phyloP scores from a whole-genome alignment of 2,888 invertebrate species.

The Argyra leucocephala region DNA sequence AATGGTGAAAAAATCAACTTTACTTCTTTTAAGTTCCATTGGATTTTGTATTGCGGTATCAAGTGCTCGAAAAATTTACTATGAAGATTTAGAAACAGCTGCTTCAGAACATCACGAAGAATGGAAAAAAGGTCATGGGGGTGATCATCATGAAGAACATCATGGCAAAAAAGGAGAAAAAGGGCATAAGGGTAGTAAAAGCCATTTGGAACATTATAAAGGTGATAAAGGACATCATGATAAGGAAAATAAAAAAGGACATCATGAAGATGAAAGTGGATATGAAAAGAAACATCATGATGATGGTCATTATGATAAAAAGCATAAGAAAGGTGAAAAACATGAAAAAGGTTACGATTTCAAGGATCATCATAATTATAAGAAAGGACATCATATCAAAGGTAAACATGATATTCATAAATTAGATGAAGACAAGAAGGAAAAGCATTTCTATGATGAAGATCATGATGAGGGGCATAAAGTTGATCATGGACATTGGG shows the following conservation, averaged over 20 bases:
- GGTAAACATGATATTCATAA: conserved; percentile 80
- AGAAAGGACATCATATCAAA: conserved; percentile 77
- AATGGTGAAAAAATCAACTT: background rate
- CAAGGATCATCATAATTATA: conserved; percentile 56
- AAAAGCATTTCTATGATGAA: conserved; percentile 78
- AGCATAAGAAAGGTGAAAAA: conserved; percentile 47
- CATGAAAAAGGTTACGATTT: conserved; percentile 46
- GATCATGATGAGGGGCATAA: conserved; percentile 73
- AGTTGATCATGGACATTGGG: conserved; percentile 70
- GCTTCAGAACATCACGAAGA: conserved; percentile 36
- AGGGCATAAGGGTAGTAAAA: conserved; percentile 62
- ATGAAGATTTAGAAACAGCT: conserved; percentile 36
- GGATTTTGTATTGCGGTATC: background rate
- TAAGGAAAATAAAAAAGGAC: conserved; percentile 49
- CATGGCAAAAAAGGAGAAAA: conserved; percentile 58
- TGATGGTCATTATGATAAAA: conserved; percentile 36
- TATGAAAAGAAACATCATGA: conserved; percentile 47
- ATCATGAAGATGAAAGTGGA: conserved; percentile 45
- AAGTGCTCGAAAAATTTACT: conserved; percentile 8
- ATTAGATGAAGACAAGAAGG: conserved; percentile 74
- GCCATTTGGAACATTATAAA: conserved; percentile 58
- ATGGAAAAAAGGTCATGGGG: conserved; percentile 53
- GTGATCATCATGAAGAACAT: conserved; percentile 57
- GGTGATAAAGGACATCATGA: conserved; percentile 63
- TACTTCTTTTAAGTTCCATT: background rate